phyloP scores from a whole-genome alignment of 2,797 vertebrate species.

The Amblyraja radiata region DNA sequence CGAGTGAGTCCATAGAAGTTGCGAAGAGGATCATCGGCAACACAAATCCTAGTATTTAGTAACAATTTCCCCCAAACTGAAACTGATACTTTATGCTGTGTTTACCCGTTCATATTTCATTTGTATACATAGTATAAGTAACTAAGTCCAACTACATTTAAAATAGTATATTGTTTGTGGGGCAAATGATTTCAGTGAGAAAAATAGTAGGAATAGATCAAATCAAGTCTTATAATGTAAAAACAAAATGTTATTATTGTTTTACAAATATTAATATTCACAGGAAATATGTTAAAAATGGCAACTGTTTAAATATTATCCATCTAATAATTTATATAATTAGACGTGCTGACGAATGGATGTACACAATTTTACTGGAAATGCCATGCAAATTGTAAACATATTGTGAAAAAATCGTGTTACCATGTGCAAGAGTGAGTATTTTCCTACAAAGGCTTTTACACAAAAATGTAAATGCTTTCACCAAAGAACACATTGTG shows the following conservation, averaged over 20 bases:
- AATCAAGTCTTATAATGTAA: not conserved
- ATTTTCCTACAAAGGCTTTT: not conserved
- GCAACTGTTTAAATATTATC: not conserved
- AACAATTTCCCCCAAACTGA: not conserved
- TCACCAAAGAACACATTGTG: not conserved
- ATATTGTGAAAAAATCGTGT: not conserved
- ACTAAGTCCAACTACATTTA: not conserved
- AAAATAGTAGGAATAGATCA: not conserved
- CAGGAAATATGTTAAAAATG: not conserved
- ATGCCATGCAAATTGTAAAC: not conserved
- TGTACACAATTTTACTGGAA: not conserved
- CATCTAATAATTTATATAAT: not conserved
- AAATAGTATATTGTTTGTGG: not conserved
- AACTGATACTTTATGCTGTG: not conserved
- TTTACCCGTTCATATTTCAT: not conserved
- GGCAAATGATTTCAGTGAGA: not conserved
- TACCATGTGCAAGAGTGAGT: not conserved
- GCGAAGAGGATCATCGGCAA: too few species aligned
- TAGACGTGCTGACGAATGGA: not conserved
- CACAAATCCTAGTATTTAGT: not conserved
- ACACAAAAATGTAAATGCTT: not conserved
- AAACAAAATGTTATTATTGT: not conserved
- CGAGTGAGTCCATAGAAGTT: not conserved
- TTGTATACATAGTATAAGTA: not conserved
- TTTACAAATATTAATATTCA: not conserved